Evolutionary conservation across 2,113 vertebrate genomes (phyloP), one percentile per base, ranked within the genome.

Genomic region (Dermatemys mawii): DNA sequence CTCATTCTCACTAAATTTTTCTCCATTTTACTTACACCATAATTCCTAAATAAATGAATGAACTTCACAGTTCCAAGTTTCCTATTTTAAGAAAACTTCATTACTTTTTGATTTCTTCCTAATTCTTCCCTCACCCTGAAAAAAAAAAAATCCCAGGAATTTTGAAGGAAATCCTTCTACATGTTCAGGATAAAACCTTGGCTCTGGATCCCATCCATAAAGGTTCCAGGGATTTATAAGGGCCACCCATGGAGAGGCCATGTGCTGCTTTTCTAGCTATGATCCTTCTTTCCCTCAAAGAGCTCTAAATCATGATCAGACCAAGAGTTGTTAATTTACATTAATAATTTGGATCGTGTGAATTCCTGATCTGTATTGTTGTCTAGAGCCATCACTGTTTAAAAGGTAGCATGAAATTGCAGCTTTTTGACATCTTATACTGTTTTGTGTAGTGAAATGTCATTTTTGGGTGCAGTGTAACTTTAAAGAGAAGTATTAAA

Each of bases 341-440:
- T 75, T 75, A 5, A 11, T 44, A 44, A 44, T 44, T 75, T 75
- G 24, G 70, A 75, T 24, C 14, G 29, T 8, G 3, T 35, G 54
- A 51, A 3, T 8, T 84, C 46, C 44, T 1, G 2, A 5, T 0
- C 3, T 26, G 1, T 12, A 9, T 44, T 48, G 49, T 29, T 8
- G 6, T n/a, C 67, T 1, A 1, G 41, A 54, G 49, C 3, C 86
- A 75, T 5, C 60, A 75, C 67, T 53, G 35, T 49, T 81, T 51
- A 53, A 80, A 91, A 85, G 12, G 44, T 4, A 1, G 11, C 9
- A 14, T 0, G 1, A 76, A 86, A 63, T n/a, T 17, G 54, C 51
- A 1, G 10, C 26, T 48, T 57, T 83, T 51, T 35, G n/a, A 21
- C 49, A 53, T n/a, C 29, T 2, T 13, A 41, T 24, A 2, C 0